phyloP scores from a whole-genome alignment of 1,140 invertebrate species.

The Goniozus legneri region DNA sequence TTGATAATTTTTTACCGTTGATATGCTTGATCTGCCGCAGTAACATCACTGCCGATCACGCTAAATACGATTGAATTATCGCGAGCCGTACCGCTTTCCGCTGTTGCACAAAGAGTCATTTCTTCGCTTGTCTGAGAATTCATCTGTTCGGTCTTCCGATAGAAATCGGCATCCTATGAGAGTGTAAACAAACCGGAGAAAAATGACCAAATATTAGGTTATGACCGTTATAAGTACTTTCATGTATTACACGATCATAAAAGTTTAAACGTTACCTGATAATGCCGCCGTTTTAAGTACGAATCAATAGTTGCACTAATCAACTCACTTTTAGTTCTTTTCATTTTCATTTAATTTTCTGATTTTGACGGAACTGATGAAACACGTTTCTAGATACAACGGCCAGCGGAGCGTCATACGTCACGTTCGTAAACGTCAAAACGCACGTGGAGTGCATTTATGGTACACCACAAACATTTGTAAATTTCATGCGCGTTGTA shows the following conservation, averaged over 20 bases:
- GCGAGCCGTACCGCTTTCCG: slow-evolving; percentile 45
- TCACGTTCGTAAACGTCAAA: too few species aligned
- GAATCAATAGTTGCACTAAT: slow-evolving; percentile 52
- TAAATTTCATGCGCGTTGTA: too few species aligned
- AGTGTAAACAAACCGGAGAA: slow-evolving; percentile 8
- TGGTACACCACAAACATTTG: too few species aligned
- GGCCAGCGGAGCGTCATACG: too few species aligned
- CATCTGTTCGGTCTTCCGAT: slow-evolving; percentile 35
- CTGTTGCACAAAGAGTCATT: slow-evolving; percentile 43
- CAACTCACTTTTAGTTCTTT: slow-evolving; percentile 49
- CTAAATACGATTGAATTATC: slow-evolving; percentile 52
- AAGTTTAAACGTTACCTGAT: slow-evolving; percentile 43
- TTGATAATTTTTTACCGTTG: slow-evolving; percentile 33
- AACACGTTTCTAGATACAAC: too few species aligned
- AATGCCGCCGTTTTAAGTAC: slow-evolving; percentile 51
- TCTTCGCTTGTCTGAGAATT: slow-evolving; percentile 42
- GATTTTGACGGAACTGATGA: too few species aligned
- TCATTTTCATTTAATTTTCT: slow-evolving; percentile 48
- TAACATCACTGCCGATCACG: slow-evolving; percentile 47
- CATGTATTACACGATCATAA: background rate
- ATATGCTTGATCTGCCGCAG: slow-evolving; percentile 48
- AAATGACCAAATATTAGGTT: slow-evolving; percentile 17
- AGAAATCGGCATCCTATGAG: slow-evolving; percentile 40
- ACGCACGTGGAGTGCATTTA: too few species aligned
- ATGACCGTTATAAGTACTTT: slow-evolving; percentile 11